Evolutionary conservation across 2,797 vertebrate species (phyloP).

Genomic region (Sebastes kiyomatsui): DNA sequence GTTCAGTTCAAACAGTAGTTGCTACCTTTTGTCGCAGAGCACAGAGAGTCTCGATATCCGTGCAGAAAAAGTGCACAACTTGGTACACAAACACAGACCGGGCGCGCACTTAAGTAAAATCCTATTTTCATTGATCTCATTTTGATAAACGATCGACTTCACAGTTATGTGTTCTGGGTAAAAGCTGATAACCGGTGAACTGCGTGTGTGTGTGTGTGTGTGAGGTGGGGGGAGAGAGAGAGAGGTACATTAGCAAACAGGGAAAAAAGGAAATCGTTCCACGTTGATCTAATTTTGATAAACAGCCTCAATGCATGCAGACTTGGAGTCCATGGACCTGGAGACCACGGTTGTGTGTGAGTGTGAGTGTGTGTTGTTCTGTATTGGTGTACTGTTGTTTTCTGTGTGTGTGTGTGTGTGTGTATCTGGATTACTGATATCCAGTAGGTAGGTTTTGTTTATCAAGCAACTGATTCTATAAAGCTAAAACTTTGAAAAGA

Average conservation of each 20-base stretch:
- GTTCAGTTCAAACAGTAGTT: constrained; percentile 18
- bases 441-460: constrained; percentile 21
- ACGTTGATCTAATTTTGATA: constrained; percentile 73
- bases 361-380: not conserved
- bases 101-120: constrained; percentile 25
- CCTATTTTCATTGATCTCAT: constrained; percentile 55
- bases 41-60: not conserved
- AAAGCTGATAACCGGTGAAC: constrained; percentile 57
- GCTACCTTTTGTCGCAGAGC: constrained; percentile 15
- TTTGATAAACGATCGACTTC: constrained; percentile 61
- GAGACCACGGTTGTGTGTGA: not conserved
- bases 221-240: not conserved
- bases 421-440: constrained; percentile 21
- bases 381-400: not conserved
- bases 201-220: not conserved
- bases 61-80: not conserved
- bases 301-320: constrained; percentile 44
- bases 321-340: not conserved
- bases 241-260: constrained; percentile 29
- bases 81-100: not conserved
- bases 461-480: constrained; percentile 37
- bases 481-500: constrained; percentile 34
- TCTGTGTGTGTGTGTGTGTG: not conserved
- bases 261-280: constrained; percentile 73
- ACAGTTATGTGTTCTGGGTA: constrained; percentile 32